Conservation (phyloP, 1,140 invertebrate genomes). For the Diplogasteroides magnus region DNA sequence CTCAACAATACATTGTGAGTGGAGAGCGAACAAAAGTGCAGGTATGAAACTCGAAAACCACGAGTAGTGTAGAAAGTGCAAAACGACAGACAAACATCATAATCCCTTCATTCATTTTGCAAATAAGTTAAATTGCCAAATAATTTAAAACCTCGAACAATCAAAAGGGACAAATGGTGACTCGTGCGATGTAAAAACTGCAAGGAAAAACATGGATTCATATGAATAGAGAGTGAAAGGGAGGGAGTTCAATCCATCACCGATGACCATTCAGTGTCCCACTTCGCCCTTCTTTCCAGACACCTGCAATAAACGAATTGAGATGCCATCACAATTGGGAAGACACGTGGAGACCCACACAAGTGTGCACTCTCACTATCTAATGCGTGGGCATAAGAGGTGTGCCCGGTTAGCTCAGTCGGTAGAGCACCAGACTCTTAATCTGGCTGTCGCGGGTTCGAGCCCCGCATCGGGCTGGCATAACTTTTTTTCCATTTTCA, state of each 20-base stretch:
- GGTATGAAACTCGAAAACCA: too few species aligned
- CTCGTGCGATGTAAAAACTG: slow-evolving; percentile 1
- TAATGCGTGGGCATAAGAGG: background rate
- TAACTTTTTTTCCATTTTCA: background rate
- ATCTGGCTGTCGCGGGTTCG: slow-evolving; percentile 54
- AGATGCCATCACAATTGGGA: slow-evolving; percentile 19
- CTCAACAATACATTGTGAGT: too few species aligned
- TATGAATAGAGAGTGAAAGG: slow-evolving; percentile 4
- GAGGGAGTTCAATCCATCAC: background rate
- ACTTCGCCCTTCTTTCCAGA: slow-evolving; percentile 86
- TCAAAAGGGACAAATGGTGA: background rate
- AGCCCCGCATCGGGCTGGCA: slow-evolving; percentile 52
- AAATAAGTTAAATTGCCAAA: background rate
- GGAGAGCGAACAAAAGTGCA: too few species aligned
- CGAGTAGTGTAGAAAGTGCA: too few species aligned
- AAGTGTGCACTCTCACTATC: background rate
- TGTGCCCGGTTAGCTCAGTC: slow-evolving; percentile 53
- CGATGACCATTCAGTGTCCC: slow-evolving; percentile 24
- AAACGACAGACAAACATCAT: too few species aligned
- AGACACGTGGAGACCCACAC: background rate
- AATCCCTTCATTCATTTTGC: background rate
- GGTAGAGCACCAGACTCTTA: slow-evolving; percentile 56
- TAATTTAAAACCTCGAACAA: background rate
- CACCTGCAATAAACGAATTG: slow-evolving; percentile 57
- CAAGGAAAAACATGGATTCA: slow-evolving; percentile 6